phyloP scores from a whole-genome alignment of 2,113 vertebrate species.

The Aptenodytes forsteri region DNA sequence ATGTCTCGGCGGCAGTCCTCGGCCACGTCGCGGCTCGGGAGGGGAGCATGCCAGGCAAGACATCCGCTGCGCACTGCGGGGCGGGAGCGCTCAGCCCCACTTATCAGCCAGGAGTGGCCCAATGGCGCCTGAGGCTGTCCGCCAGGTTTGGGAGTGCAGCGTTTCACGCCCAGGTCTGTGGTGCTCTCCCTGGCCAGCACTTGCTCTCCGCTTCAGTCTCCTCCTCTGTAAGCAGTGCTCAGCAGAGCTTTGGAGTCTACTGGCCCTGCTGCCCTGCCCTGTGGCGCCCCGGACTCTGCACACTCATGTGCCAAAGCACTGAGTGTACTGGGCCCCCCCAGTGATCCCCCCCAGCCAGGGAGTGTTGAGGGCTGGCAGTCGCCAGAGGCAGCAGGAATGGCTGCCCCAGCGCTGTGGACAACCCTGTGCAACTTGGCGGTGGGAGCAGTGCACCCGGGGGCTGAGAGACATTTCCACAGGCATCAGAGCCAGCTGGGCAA shows the following conservation, averaged over 20 bases:
- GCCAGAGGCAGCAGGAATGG: background rate
- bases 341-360: background rate
- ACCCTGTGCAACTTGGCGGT: fast-evolving
- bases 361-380: background rate
- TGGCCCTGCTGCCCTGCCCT: background rate
- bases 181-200: fast-evolving
- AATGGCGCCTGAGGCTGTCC: background rate
- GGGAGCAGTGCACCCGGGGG: background rate
- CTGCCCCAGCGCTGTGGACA: background rate
- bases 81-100: fast-evolving
- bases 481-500: background rate
- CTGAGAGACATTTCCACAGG: background rate
- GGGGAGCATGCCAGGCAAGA: background rate
- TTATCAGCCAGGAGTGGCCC: background rate
- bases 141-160: background rate
- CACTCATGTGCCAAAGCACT: fast-evolving
- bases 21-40: background rate
- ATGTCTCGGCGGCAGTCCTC: background rate
- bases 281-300: background rate
- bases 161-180: background rate
- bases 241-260: background rate
- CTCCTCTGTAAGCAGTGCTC: fast-evolving
- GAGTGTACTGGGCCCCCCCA: background rate
- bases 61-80: fast-evolving
- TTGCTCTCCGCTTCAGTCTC: background rate